These are phyloP conservation scores for Macrotus californicus DNA, from an alignment of 2,113 vertebrate genomes.

Conservation along the genomic window DNA sequence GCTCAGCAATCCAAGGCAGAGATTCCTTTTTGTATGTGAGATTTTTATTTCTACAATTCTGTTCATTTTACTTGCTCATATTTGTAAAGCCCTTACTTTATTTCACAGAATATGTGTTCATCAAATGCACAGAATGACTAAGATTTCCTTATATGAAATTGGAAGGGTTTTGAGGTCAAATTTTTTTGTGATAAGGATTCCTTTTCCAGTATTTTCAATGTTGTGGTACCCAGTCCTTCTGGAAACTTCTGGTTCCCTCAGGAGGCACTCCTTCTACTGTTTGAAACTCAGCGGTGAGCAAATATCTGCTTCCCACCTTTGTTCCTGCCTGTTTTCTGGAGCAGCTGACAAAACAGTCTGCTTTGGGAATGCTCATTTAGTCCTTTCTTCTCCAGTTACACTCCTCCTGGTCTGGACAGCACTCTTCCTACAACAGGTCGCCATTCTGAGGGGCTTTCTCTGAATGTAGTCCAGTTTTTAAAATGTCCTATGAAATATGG, in stretches of 20 bases:
- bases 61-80: conserved; percentile 1
- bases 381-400: not conserved
- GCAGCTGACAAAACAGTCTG: too few species aligned
- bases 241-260: not conserved
- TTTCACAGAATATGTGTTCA: not conserved
- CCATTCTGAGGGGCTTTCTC: not conserved
- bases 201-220: not conserved
- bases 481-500: not conserved
- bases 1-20: not conserved
- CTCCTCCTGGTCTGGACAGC: not conserved
- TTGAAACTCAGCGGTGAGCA: not conserved
- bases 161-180: not conserved
- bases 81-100: not conserved
- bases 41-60: not conserved
- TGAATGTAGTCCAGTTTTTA: not conserved
- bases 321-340: not conserved
- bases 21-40: not conserved
- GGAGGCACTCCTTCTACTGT: not conserved
- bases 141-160: not conserved
- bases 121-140: not conserved
- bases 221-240: not conserved
- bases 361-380: not conserved
- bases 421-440: not conserved
- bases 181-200: not conserved
- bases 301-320: not conserved